Evolutionary conservation across 2,888 invertebrate genomes (phyloP), one percentile per base, ranked within the genome.

Genomic region (Hirtodrosophila confusa): DNA sequence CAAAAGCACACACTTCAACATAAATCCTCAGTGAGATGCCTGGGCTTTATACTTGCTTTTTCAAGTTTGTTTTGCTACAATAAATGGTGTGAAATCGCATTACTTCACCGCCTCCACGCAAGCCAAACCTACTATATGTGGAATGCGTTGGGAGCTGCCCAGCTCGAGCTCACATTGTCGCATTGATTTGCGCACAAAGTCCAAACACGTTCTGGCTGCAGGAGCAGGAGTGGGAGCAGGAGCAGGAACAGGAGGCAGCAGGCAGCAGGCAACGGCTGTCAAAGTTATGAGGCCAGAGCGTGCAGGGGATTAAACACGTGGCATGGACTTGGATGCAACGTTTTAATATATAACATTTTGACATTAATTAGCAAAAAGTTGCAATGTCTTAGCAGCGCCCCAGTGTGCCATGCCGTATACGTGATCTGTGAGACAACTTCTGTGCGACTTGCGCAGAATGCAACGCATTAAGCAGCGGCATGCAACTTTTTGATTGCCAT

Each of bases 301-400:
- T 76, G 73, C 63, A 55, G 51, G 65, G 80, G 76, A 78, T 80
- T 80, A 86, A 66, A 55, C 74, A 73, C 83, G 75, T 71, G 76
- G 63, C 66, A 55, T 37, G 29, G 53, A 69, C 57, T 50, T 55
- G 41, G 6, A 44, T 37, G 48, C 51, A 40, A 48, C 51, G 33
- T 57, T 70, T 60, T 62, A 75, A 65, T 71, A 72, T 67, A 77
- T 56, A 64, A 61, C 61, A 67, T 61, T 82, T 71, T 70, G 77
- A 82, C 85, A 79, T 79, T 83, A 83, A 86, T 86, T 86, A 83
- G 80, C 80, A 57, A 47, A 71, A 78, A 66, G 69, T 69, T 73
- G 55, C 65, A 58, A 65, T 51, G 61, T 69, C 69, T 62, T 73
- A 40, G 49, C 24, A 12, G 41, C 36, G 65, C 54, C 39, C 35